phyloP scores from a whole-genome alignment of 2,888 invertebrate genomes.

The Eremobia ochroleuca region DNA sequence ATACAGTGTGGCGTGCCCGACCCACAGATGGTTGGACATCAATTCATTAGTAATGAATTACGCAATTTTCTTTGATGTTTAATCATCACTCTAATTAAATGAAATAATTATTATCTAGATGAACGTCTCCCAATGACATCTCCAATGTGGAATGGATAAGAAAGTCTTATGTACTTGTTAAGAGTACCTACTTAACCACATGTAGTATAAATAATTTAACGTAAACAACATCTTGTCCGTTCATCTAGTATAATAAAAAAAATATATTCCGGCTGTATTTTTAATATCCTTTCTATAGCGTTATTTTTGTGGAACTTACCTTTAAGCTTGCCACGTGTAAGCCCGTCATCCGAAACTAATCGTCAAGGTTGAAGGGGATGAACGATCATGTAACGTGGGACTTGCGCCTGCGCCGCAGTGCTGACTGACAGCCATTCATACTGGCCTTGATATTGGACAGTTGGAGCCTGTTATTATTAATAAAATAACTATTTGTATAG shows the following conservation, averaged over 20 bases:
- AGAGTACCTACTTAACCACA: background rate
- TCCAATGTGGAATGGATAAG: constrained; percentile 5
- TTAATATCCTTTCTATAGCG: background rate
- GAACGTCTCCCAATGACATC: constrained; percentile 1
- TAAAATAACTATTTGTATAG: constrained; percentile 5
- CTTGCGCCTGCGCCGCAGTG: constrained; percentile 53
- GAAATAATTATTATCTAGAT: background rate
- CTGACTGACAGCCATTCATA: constrained; percentile 47
- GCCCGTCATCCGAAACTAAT: constrained; percentile 73
- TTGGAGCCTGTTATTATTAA: constrained; percentile 16
- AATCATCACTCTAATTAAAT: background rate
- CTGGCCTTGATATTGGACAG: constrained; percentile 35
- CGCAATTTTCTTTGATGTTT: background rate
- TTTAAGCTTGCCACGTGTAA: constrained; percentile 74
- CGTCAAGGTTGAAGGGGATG: constrained; percentile 73
- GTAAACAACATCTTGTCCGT: background rate
- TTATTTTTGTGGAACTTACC: constrained; percentile 43
- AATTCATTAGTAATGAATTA: background rate
- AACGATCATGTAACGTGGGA: constrained; percentile 49
- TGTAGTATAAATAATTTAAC: background rate
- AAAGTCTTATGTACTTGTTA: background rate
- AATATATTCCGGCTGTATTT: background rate
- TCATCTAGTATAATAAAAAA: background rate
- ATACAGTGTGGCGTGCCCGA: background rate
- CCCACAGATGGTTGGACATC: background rate